phyloP scores from a whole-genome alignment of 2,113 vertebrate species.

The Gymnarchus niloticus region DNA sequence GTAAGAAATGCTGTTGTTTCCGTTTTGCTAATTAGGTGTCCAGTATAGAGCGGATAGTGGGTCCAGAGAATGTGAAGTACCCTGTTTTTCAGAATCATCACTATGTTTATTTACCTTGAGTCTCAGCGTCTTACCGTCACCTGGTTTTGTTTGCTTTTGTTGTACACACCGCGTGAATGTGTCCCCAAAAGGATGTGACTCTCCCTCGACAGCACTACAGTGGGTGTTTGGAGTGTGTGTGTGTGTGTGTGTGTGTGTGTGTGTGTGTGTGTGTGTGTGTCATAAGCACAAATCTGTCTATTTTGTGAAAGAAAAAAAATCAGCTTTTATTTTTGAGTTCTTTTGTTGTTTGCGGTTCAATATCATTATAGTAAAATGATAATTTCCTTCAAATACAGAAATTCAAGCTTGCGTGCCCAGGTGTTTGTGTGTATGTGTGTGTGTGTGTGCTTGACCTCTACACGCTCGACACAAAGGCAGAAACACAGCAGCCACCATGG shows the following conservation, averaged over 20 bases:
- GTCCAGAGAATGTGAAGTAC: background rate
- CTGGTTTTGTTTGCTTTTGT: slow-evolving; percentile 1
- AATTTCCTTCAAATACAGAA: too few relatives aligned
- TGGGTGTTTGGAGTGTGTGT: too few relatives aligned
- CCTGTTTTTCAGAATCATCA: too few relatives aligned
- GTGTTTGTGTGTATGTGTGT: background rate
- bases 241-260: too few relatives aligned
- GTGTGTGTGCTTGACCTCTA: background rate
- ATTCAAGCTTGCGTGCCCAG: background rate
- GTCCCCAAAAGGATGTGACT: background rate
- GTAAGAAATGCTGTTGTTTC: background rate
- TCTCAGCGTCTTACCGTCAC: background rate
- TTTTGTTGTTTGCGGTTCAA: background rate
- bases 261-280: too few relatives aligned
- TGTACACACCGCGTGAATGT: background rate
- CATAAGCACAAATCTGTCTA: too few relatives aligned
- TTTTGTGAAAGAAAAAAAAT: background rate
- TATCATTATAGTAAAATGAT: background rate
- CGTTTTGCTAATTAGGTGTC: background rate
- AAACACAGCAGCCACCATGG: background rate
- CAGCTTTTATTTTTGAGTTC: background rate
- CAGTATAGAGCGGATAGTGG: background rate
- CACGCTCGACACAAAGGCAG: background rate
- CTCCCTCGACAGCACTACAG: background rate
- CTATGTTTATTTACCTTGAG: background rate